A percentile compares a stretch with the other conserved stretches of the same genome.
Conservation (phyloP, 2,797 vertebrate species). For the Sebastiscus albofasciatus region DNA sequence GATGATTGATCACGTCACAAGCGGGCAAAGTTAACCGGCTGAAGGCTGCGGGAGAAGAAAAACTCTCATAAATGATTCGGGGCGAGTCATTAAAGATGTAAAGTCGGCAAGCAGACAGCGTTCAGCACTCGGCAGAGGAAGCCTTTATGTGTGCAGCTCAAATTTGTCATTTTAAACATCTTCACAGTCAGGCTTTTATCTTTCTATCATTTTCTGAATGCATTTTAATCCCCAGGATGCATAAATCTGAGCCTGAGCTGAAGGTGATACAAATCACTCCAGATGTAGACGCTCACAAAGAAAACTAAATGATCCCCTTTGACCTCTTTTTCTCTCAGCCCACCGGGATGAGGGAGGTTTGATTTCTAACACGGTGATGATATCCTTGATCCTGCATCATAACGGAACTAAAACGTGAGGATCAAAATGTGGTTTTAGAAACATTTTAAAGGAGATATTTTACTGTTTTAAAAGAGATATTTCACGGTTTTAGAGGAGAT, state of each 20-base stretch:
- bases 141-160: neutral
- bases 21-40: slow-evolving; percentile 55
- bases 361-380: neutral
- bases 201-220: neutral
- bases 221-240: neutral
- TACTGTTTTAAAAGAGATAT: neutral
- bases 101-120: slow-evolving; percentile 28
- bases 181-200: neutral
- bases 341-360: neutral
- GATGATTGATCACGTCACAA: slow-evolving; percentile 76
- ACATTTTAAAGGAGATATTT: no score
- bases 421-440: no score
- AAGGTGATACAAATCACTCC: neutral
- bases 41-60: slow-evolving; percentile 60
- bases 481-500: neutral
- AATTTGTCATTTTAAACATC: neutral
- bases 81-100: slow-evolving; percentile 64
- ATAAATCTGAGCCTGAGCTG: neutral
- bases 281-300: neutral
- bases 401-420: neutral
- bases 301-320: neutral
- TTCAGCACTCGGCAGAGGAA: slow-evolving; percentile 30
- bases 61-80: slow-evolving; percentile 74
- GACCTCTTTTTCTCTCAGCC: neutral
- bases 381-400: neutral